A percentile compares a stretch with the other conserved stretches of the same genome.
phyloP scores from a whole-genome alignment of 2,113 vertebrate genomes.

The Andinoacara biseriatus region DNA sequence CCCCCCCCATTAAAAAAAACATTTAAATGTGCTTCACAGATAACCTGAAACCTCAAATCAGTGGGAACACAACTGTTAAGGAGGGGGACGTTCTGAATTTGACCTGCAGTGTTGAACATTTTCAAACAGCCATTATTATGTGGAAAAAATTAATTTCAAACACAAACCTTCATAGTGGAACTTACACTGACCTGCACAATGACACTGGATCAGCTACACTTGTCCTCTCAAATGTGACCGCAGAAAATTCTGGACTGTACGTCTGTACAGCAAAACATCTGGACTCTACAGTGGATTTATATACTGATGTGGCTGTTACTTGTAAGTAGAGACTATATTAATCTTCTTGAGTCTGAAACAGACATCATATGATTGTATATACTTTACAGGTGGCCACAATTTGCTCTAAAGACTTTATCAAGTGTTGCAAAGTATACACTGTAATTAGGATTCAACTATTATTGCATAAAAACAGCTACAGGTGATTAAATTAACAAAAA shows the following conservation, averaged over 20 bases:
- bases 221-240: not conserved
- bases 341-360: no score
- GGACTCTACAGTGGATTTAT: not conserved
- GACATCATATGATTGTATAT: no score
- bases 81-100: conserved; percentile 45
- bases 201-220: not conserved
- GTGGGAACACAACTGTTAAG: not conserved
- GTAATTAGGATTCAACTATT: no score
- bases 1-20: no score
- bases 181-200: not conserved
- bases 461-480: no score
- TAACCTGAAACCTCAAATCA: not conserved
- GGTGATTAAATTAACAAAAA: no score
- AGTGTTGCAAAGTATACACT: no score
- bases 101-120: conserved; percentile 45
- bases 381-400: no score
- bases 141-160: conserved; percentile 10
- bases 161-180: not conserved
- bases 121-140: conserved; percentile 22
- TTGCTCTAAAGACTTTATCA: no score
- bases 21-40: conserved; percentile 5
- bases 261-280: conserved; percentile 22
- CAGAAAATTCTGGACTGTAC: conserved; percentile 47
- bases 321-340: not conserved
- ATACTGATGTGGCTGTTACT: not conserved